phyloP scores from a whole-genome alignment of 1,140 invertebrate species.

The Ectropis grisescens region DNA sequence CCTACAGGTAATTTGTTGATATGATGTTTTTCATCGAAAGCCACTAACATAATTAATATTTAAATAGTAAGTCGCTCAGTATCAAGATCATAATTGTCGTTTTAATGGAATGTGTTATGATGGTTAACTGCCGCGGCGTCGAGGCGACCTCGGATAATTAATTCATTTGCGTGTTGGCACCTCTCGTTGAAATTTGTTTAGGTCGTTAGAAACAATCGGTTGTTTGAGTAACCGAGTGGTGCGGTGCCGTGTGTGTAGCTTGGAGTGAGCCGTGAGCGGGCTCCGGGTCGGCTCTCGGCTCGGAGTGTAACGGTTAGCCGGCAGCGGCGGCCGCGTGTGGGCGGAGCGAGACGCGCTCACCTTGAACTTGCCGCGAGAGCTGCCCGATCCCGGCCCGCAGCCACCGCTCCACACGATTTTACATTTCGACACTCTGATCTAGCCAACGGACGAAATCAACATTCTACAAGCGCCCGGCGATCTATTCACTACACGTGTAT shows the following conservation, averaged over 20 bases:
- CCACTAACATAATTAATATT: too few species aligned
- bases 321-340: constrained; percentile 19
- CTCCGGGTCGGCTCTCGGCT: constrained; percentile 21
- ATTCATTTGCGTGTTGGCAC: constrained; percentile 20
- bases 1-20: too few species aligned
- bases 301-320: constrained; percentile 44
- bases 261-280: too few species aligned
- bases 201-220: constrained; percentile 27
- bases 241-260: constrained; percentile 29
- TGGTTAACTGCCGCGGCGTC: too few species aligned
- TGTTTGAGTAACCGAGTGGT: constrained; percentile 33
- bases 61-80: too few species aligned
- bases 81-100: too few species aligned
- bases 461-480: constrained; percentile 17
- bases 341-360: constrained; percentile 62
- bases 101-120: too few species aligned
- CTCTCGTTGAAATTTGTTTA: constrained; percentile 10
- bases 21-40: too few species aligned
- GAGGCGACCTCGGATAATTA: constrained; percentile 4
- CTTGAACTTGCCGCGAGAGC: constrained; percentile 61
- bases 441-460: constrained; percentile 29
- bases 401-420: constrained; percentile 5
- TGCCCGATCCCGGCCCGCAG: constrained; percentile 25
- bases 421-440: too few species aligned
- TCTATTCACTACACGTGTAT: too few species aligned